A percentile compares a stretch with the other conserved stretches of the same genome.
These are phyloP conservation scores for Gobio gobio DNA, from an alignment of 2,113 vertebrate species.

Conservation along the genomic window DNA sequence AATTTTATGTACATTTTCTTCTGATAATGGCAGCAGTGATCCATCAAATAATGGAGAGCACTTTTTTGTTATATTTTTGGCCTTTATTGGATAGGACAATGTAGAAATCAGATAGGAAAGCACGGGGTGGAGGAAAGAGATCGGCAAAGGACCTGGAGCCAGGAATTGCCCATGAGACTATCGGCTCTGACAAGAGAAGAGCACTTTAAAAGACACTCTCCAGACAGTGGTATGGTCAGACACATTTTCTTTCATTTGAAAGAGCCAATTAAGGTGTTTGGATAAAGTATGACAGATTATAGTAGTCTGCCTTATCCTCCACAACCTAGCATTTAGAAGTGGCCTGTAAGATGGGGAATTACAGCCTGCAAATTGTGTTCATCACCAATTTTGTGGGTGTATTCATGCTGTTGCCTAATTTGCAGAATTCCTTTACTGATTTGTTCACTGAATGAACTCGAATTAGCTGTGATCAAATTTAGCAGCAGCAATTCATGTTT, in stretches of 20 bases:
- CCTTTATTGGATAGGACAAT: no score
- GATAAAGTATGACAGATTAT: neutral
- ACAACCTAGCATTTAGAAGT: neutral
- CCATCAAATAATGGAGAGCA: neutral
- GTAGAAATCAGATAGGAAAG: no score
- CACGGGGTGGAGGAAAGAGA: no score
- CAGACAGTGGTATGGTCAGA: neutral
- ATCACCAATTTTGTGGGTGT: neutral
- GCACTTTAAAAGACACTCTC: neutral
- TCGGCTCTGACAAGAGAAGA: neutral
- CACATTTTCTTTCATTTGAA: neutral
- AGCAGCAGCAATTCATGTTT: neutral
- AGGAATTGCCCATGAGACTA: no score
- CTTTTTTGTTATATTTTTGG: neutral
- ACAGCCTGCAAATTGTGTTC: neutral
- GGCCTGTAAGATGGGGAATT: slow-evolving; percentile 3
- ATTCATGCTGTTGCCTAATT: neutral
- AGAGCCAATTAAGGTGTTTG: neutral
- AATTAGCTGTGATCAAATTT: neutral
- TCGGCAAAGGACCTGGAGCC: no score
- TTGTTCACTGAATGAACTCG: neutral
- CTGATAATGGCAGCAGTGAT: neutral
- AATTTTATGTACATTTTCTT: neutral
- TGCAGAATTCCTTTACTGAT: neutral
- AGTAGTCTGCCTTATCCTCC: neutral